phyloP scores from a whole-genome alignment of 2,797 vertebrate genomes.

The Avahi laniger region DNA sequence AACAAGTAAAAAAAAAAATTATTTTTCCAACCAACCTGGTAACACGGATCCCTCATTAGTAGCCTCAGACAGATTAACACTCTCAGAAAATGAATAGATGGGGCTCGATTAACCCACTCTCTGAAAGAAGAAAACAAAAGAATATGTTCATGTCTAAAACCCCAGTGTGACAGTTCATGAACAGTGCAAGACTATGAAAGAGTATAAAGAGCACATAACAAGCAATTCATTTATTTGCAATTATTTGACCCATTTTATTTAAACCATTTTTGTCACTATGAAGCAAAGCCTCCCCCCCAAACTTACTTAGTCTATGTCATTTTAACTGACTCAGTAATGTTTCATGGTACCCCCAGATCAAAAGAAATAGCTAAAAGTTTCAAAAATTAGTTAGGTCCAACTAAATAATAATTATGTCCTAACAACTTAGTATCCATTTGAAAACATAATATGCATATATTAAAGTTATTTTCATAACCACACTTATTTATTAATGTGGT shows the following conservation, averaged over 20 bases:
- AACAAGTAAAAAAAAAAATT: not conserved
- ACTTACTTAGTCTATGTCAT: not conserved
- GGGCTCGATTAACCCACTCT: conserved; percentile 89
- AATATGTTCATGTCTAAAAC: not conserved
- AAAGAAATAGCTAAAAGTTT: not conserved
- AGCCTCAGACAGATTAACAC: conserved; percentile 92
- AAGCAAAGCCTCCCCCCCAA: not conserved
- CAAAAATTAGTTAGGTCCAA: not conserved
- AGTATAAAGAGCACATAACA: not conserved
- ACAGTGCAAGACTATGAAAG: not conserved
- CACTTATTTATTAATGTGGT: not conserved
- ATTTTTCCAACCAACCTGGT: conserved; percentile 87
- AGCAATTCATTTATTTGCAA: not conserved
- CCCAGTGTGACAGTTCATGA: not conserved
- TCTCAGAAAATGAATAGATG: conserved; percentile 87
- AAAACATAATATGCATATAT: not conserved
- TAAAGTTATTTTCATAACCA: not conserved
- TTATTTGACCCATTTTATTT: not conserved
- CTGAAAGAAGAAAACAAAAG: conserved; percentile 81
- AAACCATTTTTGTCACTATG: not conserved
- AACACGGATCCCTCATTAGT: conserved; percentile 90
- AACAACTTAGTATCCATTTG: not conserved
- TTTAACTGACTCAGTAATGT: not conserved
- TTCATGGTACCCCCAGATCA: not conserved
- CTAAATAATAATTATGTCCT: not conserved